Base-by-base conservation (phyloP, 2,113 vertebrate genomes). In the Regulus satrapa region DNA sequence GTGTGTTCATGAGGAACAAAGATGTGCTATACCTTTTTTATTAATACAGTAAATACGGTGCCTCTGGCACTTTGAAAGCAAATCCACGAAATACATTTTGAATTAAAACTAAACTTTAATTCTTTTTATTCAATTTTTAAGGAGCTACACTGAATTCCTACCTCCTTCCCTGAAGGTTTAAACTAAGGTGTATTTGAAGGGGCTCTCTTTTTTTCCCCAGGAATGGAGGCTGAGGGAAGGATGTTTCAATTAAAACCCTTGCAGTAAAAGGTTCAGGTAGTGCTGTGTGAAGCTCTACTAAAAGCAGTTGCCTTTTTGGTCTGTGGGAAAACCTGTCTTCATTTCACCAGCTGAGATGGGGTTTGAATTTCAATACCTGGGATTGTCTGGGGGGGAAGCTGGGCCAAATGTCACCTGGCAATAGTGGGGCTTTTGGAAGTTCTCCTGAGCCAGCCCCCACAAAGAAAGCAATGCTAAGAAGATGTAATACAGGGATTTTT, bases 401-500 rank as follows among this genome's bases (percentile, higher is more conserved):
- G 52, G 26, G n/a, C 34, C 18, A 45, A 63, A 24, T 2, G 10
- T 55, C 51, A 41, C 31, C 19, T 34, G 74, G 58, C 29, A 67
- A 4, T 14, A 5, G 4, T 32, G 26, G 18, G 29, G 17, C 45
- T 12, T 48, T 64, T 11, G 56, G 54, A 43, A 85, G 18, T 32
- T 59, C 26, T 31, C 10, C 18, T 51, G 52, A 51, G 75, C 51
- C 67, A 48, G 15, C 6, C 26, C 38, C 6, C 5, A 3, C 1
- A 41, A 25, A 56, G 29, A 45, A 80, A 14, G 3, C 5, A 14
- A 14, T 46, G 68, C 29, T 16, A 43, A 45, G 51, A 67, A 38
- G 45, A 8, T 56, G 24, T 9, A 40, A 18, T 0, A 0, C 4
- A 0, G 14, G 32, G 31, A 5, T 12, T 18, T 8, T 4, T 48